Conservation (phyloP, 2,888 invertebrate genomes). For the Clostera curtula region DNA sequence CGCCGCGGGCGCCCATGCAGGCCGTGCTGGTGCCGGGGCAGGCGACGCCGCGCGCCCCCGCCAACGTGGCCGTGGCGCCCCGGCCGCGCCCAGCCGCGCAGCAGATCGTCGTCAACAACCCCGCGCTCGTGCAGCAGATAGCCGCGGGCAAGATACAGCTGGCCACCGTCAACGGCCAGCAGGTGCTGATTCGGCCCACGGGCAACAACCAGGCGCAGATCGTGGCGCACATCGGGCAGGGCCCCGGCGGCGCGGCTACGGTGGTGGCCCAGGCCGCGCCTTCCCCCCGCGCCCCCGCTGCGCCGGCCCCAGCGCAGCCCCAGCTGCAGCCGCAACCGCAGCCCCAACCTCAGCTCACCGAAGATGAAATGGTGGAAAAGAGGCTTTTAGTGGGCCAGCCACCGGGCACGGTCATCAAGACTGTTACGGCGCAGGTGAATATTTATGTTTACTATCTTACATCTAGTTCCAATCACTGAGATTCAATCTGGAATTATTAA, state of each 20-base stretch:
- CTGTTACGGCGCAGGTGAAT: conserved; percentile 85
- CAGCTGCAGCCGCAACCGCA: conserved; percentile 21
- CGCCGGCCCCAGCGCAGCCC: conserved; percentile 25
- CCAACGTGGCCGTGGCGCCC: too few species aligned
- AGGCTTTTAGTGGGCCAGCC: conserved; percentile 86
- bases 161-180: conserved; percentile 89
- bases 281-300: conserved; percentile 13
- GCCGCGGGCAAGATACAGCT: conserved; percentile 88
- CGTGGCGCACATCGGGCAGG: conserved; percentile 81
- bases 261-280: conserved; percentile 23
- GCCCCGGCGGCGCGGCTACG: conserved; percentile 39
- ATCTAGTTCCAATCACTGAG: too few species aligned
- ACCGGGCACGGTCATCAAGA: conserved; percentile 89
- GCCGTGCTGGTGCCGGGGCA: conserved; percentile 42
- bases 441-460: conserved; percentile 2
- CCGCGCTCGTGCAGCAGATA: conserved; percentile 85
- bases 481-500: too few species aligned
- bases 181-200: conserved; percentile 86
- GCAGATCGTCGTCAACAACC: conserved; percentile 87
- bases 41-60: conserved; percentile 36
- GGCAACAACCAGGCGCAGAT: conserved; percentile 87
- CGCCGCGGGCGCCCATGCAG: conserved; percentile 38
- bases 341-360: conserved; percentile 45
- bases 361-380: conserved; percentile 78
- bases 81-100: conserved; percentile 56